Evolutionary conservation across 2,113 vertebrate species (phyloP).

Genomic region (Salminus brasiliensis): DNA sequence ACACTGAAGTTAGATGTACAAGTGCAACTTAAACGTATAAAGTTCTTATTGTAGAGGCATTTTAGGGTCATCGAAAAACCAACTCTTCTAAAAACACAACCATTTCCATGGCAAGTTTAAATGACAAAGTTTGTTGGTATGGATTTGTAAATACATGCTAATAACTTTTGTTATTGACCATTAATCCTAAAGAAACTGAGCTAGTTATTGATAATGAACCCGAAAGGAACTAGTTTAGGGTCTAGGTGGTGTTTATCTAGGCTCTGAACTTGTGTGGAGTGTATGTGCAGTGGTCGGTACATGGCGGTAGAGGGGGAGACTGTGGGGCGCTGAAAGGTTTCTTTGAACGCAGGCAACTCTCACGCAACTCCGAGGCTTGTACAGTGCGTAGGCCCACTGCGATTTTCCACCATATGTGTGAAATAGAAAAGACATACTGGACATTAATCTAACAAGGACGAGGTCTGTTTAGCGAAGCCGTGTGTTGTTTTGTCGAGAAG

Average conservation of each 20-base stretch:
- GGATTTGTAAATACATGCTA: neutral
- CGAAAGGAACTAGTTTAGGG: neutral
- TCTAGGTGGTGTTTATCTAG: neutral
- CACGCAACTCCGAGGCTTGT: slow-evolving; percentile 60
- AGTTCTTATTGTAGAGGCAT: neutral
- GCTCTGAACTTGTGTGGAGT: neutral
- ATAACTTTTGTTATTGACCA: neutral
- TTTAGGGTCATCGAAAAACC: neutral
- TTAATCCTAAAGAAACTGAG: too few species aligned
- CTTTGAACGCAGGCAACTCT: slow-evolving; percentile 29
- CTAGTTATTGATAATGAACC: neutral
- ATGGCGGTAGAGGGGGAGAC: neutral
- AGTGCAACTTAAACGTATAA: neutral
- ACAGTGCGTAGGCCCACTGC: slow-evolving; percentile 41
- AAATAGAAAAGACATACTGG: neutral
- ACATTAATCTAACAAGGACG: neutral
- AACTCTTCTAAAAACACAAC: neutral
- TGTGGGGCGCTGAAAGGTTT: neutral
- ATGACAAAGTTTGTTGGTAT: neutral
- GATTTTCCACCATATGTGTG: neutral
- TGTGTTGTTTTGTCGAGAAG: neutral
- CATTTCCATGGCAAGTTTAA: neutral
- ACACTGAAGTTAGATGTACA: neutral
- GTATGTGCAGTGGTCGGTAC: neutral
- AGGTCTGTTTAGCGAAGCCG: neutral